Conservation (phyloP, 2,113 vertebrate species). For the Holacanthus passer region DNA sequence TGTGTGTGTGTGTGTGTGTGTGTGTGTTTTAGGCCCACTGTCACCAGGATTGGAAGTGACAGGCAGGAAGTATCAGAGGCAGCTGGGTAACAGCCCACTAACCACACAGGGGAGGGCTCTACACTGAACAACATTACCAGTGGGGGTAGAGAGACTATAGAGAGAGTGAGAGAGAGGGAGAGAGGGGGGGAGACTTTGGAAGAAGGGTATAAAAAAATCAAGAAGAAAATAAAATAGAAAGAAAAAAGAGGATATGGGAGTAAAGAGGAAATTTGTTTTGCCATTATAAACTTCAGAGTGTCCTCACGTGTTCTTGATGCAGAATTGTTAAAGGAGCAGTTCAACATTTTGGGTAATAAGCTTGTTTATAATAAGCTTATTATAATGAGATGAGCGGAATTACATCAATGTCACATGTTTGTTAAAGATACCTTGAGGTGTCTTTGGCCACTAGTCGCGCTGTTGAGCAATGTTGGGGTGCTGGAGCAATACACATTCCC, state of each 20-base stretch:
- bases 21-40: conserved; percentile 43
- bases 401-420: not conserved
- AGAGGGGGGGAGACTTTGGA: not conserved
- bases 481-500: too few relatives aligned
- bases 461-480: too few relatives aligned
- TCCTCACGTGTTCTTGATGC: not conserved
- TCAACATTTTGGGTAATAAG: not conserved
- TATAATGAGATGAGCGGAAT: not conserved
- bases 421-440: not conserved
- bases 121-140: conserved; percentile 66
- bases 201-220: not conserved
- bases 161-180: not conserved
- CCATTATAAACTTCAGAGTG: conserved; percentile 10
- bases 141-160: conserved; percentile 49
- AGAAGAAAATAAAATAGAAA: conserved; percentile 26
- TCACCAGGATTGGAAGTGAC: conserved; percentile 78
- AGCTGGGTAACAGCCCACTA: conserved; percentile 80
- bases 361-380: not conserved
- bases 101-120: conserved; percentile 72
- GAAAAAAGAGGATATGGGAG: not conserved
- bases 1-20: conserved; percentile 14
- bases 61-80: conserved; percentile 80
- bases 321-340: conserved; percentile 16
- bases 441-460: too few relatives aligned
- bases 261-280: conserved; percentile 25